Evolutionary conservation across 2,113 vertebrate species (phyloP).

Genomic region (Hylia prasina): DNA sequence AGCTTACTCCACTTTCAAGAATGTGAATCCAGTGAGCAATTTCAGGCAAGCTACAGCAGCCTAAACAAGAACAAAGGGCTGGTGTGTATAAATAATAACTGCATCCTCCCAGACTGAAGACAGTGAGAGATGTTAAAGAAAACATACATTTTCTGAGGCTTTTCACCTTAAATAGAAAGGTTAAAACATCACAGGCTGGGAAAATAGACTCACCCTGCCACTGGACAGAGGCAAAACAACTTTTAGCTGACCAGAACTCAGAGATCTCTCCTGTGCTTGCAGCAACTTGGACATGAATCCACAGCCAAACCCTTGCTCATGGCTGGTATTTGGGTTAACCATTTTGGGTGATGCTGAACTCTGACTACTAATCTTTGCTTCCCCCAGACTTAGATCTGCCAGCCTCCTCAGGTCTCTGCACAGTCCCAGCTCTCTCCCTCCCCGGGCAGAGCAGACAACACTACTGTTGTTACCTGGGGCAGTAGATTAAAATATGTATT

Average conservation of each 20-base stretch:
- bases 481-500: neutral
- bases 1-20: neutral
- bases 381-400: neutral
- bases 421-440: neutral
- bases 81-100: slow-evolving; percentile 17
- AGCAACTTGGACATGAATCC: neutral
- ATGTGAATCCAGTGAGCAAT: neutral
- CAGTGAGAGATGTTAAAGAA: neutral
- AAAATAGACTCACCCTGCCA: slow-evolving; percentile 16
- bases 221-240: slow-evolving; percentile 16
- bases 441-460: neutral
- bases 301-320: neutral
- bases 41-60: slow-evolving; percentile 18
- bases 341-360: neutral
- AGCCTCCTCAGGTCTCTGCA: neutral
- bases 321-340: neutral
- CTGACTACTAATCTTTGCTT: neutral
- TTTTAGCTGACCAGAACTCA: neutral
- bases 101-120: neutral
- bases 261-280: neutral
- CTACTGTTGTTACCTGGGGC: neutral
- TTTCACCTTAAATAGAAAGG: slow-evolving; percentile 44
- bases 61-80: slow-evolving; percentile 41
- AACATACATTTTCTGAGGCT: slow-evolving; percentile 37
- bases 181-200: neutral